These are phyloP conservation scores for Sarcophaga peregrina DNA, from an alignment of 1,140 invertebrate species.

Conservation along the genomic window DNA sequence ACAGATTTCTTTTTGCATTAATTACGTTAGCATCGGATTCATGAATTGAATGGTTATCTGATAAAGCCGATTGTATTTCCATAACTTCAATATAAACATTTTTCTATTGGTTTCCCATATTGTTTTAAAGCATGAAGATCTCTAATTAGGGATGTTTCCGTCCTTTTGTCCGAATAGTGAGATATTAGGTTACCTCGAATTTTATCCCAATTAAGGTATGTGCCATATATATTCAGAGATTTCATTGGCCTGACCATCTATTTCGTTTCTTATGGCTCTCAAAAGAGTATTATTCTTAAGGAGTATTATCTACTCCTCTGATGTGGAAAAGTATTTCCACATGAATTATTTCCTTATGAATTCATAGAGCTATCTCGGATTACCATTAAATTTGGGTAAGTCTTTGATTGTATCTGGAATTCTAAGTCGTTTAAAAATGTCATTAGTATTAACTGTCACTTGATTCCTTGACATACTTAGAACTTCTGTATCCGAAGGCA, in stretches of 20 bases:
- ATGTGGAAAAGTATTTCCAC: constrained; percentile 40
- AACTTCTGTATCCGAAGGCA: too few relatives aligned
- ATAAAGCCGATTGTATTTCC: constrained; percentile 36
- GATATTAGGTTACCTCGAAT: constrained; percentile 41
- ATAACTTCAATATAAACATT: constrained; percentile 44
- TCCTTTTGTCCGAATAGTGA: too few relatives aligned
- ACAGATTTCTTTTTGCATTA: constrained; percentile 30
- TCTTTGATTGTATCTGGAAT: constrained; percentile 29
- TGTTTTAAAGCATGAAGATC: too few relatives aligned
- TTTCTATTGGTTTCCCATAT: constrained; percentile 36
- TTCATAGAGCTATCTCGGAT: too few relatives aligned
- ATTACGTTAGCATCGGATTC: constrained; percentile 5
- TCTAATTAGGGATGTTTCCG: constrained; percentile 36
- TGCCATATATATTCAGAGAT: constrained; percentile 37
- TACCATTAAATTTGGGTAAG: constrained; percentile 33
- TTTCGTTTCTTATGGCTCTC: constrained; percentile 38
- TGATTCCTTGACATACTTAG: too few relatives aligned
- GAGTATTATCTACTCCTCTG: constrained; percentile 29
- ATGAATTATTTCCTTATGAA: constrained; percentile 42
- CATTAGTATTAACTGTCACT: too few relatives aligned
- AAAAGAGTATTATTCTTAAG: constrained; percentile 35
- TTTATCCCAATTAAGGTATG: constrained; percentile 34
- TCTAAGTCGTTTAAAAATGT: too few relatives aligned
- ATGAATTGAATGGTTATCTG: constrained; percentile 31
- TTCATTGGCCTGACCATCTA: constrained; percentile 30